These are phyloP conservation scores for Oxyura jamaicensis DNA, from an alignment of 2,113 vertebrate genomes.

Conservation along the genomic window DNA sequence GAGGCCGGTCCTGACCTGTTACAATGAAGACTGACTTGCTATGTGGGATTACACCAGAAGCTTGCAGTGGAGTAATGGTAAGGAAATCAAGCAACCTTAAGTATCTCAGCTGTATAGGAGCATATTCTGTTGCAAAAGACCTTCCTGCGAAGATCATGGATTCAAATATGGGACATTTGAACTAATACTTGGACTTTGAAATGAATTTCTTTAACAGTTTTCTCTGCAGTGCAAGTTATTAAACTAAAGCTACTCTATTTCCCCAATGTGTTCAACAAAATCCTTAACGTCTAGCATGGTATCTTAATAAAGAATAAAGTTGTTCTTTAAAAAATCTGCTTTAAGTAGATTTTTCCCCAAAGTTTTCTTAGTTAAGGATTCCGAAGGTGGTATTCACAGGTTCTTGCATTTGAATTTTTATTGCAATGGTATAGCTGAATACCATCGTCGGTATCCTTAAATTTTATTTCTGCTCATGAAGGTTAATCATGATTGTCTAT, in stretches of 20 bases:
- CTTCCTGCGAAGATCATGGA: constrained; percentile 88
- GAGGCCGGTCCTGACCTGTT: constrained; percentile 93
- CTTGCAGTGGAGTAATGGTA: constrained; percentile 94
- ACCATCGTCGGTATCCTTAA: constrained; percentile 82
- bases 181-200: constrained; percentile 89
- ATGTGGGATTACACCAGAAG: constrained; percentile 98
- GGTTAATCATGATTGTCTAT: constrained; percentile 96
- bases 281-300: constrained; percentile 86
- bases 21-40: constrained; percentile 97
- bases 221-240: constrained; percentile 90
- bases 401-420: constrained; percentile 81
- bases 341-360: constrained; percentile 84
- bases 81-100: constrained; percentile 91
- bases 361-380: constrained; percentile 79
- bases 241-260: constrained; percentile 87
- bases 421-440: constrained; percentile 81
- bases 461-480: constrained; percentile 86
- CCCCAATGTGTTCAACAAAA: constrained; percentile 84
- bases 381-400: constrained; percentile 81
- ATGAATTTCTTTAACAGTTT: constrained; percentile 90
- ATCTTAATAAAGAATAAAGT: constrained; percentile 86
- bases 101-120: constrained; percentile 93
- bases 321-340: constrained; percentile 81
- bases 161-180: constrained; percentile 87
- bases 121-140: constrained; percentile 90